Evolutionary conservation across 1,140 invertebrate genomes (phyloP).

Genomic region (Melitaea cinxia): DNA sequence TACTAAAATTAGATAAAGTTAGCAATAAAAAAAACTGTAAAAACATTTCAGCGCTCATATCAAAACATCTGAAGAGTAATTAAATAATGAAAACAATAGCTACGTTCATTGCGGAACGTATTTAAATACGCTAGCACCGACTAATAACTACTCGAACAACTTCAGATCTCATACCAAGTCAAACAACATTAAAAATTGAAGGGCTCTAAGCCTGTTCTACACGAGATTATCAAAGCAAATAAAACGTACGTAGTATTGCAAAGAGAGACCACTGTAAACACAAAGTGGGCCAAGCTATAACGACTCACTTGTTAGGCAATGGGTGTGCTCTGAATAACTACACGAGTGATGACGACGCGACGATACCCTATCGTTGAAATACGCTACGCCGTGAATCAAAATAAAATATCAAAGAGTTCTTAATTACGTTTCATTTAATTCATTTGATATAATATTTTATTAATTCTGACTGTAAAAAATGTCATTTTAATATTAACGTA

Average conservation of each 20-base stretch:
- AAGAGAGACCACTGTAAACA: slow-evolving; percentile 46
- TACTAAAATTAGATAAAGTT: too few relatives aligned
- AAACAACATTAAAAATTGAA: slow-evolving; percentile 17
- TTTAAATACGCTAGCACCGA: not conserved
- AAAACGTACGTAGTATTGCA: slow-evolving; percentile 33
- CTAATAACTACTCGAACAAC: not conserved
- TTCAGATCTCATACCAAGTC: not conserved
- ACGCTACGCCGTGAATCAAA: slow-evolving; percentile 13
- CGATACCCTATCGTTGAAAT: slow-evolving; percentile 37
- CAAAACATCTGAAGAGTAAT: not conserved
- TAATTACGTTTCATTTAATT: not conserved
- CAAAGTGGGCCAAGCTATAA: slow-evolving; percentile 60
- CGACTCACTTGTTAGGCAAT: slow-evolving; percentile 67
- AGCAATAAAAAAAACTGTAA: too few relatives aligned
- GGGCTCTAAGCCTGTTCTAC: slow-evolving; percentile 24
- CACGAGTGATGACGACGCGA: slow-evolving; percentile 26
- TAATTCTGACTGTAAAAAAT: too few relatives aligned
- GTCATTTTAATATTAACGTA: too few relatives aligned
- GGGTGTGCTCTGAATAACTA: slow-evolving; percentile 61
- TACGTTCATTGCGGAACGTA: not conserved
- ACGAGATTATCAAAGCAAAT: slow-evolving; percentile 33
- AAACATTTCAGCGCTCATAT: too few relatives aligned
- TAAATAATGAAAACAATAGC: not conserved
- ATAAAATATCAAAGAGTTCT: not conserved
- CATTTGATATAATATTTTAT: too few relatives aligned